These are phyloP conservation scores for Napeogenes sylphis DNA, from an alignment of 2,888 invertebrate genomes.

Conservation along the genomic window DNA sequence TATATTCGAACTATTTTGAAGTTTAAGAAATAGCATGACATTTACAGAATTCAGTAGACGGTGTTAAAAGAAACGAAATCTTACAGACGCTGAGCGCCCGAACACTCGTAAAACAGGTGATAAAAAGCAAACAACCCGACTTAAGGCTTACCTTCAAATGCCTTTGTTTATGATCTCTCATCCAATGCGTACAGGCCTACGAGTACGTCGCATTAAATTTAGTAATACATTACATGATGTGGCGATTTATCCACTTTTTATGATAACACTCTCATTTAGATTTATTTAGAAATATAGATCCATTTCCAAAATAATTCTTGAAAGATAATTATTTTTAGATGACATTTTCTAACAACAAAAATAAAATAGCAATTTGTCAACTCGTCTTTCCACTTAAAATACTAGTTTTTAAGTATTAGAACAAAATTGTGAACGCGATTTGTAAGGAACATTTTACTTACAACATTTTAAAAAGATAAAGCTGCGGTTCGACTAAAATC, in stretches of 20 bases:
- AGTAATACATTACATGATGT: not conserved
- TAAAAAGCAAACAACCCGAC: constrained; percentile 52
- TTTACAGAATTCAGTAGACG: constrained; percentile 7
- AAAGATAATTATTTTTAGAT: no score
- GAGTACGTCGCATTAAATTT: constrained; percentile 17
- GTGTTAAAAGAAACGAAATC: constrained; percentile 42
- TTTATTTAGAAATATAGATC: no score
- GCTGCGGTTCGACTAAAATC: no score
- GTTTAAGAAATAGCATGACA: constrained; percentile 3
- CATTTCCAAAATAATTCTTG: no score
- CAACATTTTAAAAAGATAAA: no score
- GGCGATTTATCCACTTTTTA: not conserved
- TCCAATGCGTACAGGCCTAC: constrained; percentile 35
- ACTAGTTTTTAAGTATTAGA: no score
- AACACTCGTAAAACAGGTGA: constrained; percentile 53
- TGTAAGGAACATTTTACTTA: no score
- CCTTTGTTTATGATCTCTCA: constrained; percentile 47
- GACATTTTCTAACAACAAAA: no score
- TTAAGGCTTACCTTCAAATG: constrained; percentile 46
- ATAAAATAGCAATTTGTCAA: no score
- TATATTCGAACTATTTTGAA: constrained; percentile 10
- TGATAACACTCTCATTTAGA: no score
- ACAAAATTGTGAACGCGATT: no score
- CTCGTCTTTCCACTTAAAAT: no score
- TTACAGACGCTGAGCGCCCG: constrained; percentile 47